These are phyloP conservation scores for Sericinus montela DNA, from an alignment of 2,888 invertebrate genomes.

Conservation along the genomic window DNA sequence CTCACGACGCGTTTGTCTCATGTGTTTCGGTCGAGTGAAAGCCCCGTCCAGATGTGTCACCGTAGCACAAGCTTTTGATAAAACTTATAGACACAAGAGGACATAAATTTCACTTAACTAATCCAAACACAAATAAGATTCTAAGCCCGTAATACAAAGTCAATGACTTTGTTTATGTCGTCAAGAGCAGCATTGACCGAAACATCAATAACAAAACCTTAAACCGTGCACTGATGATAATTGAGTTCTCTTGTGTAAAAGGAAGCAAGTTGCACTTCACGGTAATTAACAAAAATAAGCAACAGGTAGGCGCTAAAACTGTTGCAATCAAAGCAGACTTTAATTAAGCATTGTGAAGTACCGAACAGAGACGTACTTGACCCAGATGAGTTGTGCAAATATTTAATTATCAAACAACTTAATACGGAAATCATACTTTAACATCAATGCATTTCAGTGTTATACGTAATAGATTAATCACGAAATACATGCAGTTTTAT, in stretches of 20 bases:
- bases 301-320: conserved; percentile 2
- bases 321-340: conserved; percentile 23
- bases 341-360: conserved; percentile 26
- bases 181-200: no score
- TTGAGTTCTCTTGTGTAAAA: not conserved
- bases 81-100: not conserved
- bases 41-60: conserved; percentile 5
- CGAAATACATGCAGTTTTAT: not conserved
- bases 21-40: conserved; percentile 13
- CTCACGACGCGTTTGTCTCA: not conserved
- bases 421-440: conserved; percentile 17
- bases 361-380: conserved; percentile 34
- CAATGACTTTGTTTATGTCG: no score
- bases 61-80: conserved; percentile 6
- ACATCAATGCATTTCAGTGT: not conserved
- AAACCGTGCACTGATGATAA: no score
- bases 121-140: not conserved
- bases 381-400: conserved; percentile 26
- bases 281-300: conserved; percentile 1
- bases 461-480: not conserved
- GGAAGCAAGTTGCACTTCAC: not conserved
- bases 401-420: conserved; percentile 14
- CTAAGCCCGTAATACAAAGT: not conserved
- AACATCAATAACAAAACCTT: no score
- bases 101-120: conserved; percentile 3